Conservation (phyloP, 2,113 vertebrate genomes). For the Hippocampus barbouri region DNA sequence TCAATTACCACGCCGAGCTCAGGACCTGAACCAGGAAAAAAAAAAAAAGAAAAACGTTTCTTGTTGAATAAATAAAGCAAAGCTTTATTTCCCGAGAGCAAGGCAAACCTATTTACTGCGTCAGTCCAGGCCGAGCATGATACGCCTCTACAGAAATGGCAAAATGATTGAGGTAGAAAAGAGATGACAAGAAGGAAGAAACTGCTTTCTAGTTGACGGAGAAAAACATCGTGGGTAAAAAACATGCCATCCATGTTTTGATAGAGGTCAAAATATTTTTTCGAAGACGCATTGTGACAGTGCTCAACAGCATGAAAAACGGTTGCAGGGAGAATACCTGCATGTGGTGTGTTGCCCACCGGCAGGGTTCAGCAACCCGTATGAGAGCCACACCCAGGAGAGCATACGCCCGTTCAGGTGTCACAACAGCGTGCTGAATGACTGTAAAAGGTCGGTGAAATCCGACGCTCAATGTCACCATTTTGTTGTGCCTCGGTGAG, state of each 20-base stretch:
- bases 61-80: conserved; percentile 54
- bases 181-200: conserved; percentile 6
- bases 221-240: conserved; percentile 7
- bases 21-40: neutral
- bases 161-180: conserved; percentile 20
- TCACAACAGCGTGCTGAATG: conserved; percentile 55
- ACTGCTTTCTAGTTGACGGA: conserved; percentile 19
- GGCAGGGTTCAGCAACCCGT: conserved; percentile 66
- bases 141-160: conserved; percentile 28
- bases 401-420: conserved; percentile 60
- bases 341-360: conserved; percentile 58
- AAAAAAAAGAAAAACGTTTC: conserved; percentile 31
- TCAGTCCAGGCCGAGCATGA: conserved; percentile 43
- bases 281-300: conserved; percentile 24
- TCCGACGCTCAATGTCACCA: conserved; percentile 68
- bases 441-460: conserved; percentile 69
- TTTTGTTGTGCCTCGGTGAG: conserved; percentile 62
- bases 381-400: conserved; percentile 62
- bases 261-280: conserved; percentile 19
- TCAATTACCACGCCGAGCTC: conserved; percentile 7
- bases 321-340: conserved; percentile 41
- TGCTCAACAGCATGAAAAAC: conserved; percentile 48
- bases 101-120: conserved; percentile 46
- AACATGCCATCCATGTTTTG: conserved; percentile 1
- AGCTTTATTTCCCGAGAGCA: conserved; percentile 49